Percentiles rank a stretch among this genome's conserved stretches.
These are phyloP conservation scores for Barypeithes pellucidus DNA, from an alignment of 2,888 invertebrate genomes.

Conservation along the genomic window DNA sequence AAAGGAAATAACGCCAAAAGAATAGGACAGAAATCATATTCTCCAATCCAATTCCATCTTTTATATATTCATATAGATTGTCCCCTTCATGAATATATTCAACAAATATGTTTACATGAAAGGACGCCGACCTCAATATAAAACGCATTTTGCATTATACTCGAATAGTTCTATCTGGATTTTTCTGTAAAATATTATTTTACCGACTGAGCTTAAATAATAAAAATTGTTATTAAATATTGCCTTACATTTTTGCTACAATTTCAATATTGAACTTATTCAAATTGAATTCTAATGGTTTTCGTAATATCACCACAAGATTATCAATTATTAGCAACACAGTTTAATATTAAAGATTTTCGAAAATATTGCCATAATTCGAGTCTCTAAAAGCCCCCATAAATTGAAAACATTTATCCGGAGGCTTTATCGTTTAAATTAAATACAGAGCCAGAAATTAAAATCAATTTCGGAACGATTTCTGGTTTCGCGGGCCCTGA, in stretches of 20 bases:
- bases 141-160: slow-evolving; percentile 26
- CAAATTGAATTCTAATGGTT: too few species aligned
- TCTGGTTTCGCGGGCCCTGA: slow-evolving; percentile 26
- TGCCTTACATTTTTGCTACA: too few species aligned
- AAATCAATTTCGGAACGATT: slow-evolving; percentile 45
- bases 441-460: slow-evolving; percentile 41
- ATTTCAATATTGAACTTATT: too few species aligned
- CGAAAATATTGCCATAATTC: background rate
- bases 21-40: slow-evolving; percentile 19
- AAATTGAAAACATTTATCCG: slow-evolving; percentile 42
- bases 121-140: slow-evolving; percentile 24
- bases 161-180: slow-evolving; percentile 5
- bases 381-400: background rate
- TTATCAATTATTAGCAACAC: too few species aligned
- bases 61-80: slow-evolving; percentile 38
- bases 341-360: background rate
- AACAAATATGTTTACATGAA: slow-evolving; percentile 40
- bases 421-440: slow-evolving; percentile 25
- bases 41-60: slow-evolving; percentile 25
- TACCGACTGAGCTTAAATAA: background rate
- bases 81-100: slow-evolving; percentile 45
- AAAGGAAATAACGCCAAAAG: slow-evolving; percentile 7
- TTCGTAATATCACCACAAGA: too few species aligned
- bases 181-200: background rate
- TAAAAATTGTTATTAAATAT: too few species aligned